Percentiles rank a stretch among this genome's conserved stretches.
phyloP scores from a whole-genome alignment of 2,113 vertebrate genomes.

The Apteryx owenii region DNA sequence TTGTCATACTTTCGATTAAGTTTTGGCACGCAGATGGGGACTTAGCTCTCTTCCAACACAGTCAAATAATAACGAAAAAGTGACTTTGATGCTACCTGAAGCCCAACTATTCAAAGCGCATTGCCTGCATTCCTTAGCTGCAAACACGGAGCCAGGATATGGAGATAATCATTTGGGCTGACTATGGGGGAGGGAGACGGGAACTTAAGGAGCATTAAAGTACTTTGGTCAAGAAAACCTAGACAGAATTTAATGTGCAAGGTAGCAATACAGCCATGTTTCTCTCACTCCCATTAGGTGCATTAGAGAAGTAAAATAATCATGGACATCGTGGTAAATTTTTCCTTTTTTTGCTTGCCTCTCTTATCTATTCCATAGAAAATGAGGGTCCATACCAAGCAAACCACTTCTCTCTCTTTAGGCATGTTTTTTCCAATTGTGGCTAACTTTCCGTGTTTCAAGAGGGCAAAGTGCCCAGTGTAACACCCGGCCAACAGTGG shows the following conservation, averaged over 20 bases:
- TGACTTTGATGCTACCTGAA: slow-evolving; percentile 72
- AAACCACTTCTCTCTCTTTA: neutral
- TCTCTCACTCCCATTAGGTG: neutral
- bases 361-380: neutral
- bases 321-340: rapidly evolving
- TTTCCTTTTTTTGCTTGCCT: neutral
- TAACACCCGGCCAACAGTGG: neutral
- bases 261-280: neutral
- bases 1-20: neutral
- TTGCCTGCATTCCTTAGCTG: slow-evolving; percentile 56
- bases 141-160: slow-evolving; percentile 31
- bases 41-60: slow-evolving; percentile 57
- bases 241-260: neutral
- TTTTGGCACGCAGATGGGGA: slow-evolving; percentile 25
- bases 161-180: slow-evolving; percentile 41
- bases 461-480: neutral
- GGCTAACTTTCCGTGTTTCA: neutral
- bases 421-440: neutral
- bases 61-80: slow-evolving; percentile 53
- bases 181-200: neutral
- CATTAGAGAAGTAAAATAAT: neutral
- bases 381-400: neutral
- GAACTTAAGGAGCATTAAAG: slow-evolving; percentile 3
- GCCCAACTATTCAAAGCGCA: slow-evolving; percentile 57
- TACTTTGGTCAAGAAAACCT: neutral